Evolutionary conservation across 2,113 vertebrate genomes (phyloP), one percentile per base, ranked within the genome.

Genomic region (Istiophorus platypterus): DNA sequence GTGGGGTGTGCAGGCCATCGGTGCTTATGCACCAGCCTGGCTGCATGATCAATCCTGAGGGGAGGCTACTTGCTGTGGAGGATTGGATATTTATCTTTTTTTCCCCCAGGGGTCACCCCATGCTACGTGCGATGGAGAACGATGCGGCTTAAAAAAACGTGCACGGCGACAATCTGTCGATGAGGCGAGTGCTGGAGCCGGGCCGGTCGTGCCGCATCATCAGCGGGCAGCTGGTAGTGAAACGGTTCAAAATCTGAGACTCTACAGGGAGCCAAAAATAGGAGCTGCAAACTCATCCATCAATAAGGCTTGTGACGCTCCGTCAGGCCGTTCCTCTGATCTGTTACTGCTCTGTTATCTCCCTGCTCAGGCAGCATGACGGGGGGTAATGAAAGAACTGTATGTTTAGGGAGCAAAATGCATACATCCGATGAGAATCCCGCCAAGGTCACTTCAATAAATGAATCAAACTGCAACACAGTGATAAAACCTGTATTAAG

Each of bases 201-300:
- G 56, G 61, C 73, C 47, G 69, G 75, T 82, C 68, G 85, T 84
- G 84, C 85, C 49, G 66, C 85, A 71, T 89, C 81, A 78, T 83
- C 84, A 75, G 72, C 26, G 20, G 79, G 51, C 87, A 85, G 82
- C 85, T 86, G 76, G 72, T 73, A 29, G 78, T 67, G 74, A 63
- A 80, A 76, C 73, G 29, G 41, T 69, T 78, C 22, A 7, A 7
- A 85, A 82, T 47, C 37, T 71, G 78, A 86, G 72, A 27, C 62
- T 82, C 78, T 26, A 72, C 67, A 56, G 78, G 76, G 70, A 81
- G 75, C 77, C 86, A 86, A 81, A 88, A 89, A 90, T 86, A 86
- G 81, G 66, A 76, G 68, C 86, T 85, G 85, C 82, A 85, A 75
- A 87, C 77, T 87, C 89, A 91, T 90, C 87, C 85, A 86, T 92